phyloP scores from a whole-genome alignment of 2,888 invertebrate species.

The Eupithecia centaureata region DNA sequence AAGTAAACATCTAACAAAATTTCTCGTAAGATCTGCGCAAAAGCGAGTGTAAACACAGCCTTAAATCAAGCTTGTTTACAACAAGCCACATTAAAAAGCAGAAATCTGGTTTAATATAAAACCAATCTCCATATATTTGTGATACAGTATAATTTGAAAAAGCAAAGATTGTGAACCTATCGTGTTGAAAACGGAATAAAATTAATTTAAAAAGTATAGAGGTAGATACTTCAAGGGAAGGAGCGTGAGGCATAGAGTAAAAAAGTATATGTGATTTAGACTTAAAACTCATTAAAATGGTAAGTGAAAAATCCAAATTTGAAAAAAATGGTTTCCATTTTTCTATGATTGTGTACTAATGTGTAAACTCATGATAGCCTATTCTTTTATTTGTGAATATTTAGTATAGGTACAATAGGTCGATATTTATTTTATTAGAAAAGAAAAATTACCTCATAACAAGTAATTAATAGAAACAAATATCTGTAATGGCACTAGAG shows the following conservation, averaged over 20 bases:
- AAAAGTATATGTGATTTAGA: neutral
- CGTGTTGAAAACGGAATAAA: neutral
- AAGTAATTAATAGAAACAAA: too few species aligned
- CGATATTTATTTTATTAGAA: too few species aligned
- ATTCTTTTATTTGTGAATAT: too few species aligned
- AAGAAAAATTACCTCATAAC: too few species aligned
- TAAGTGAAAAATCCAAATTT: constrained; percentile 4
- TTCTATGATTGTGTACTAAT: too few species aligned
- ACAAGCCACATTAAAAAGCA: constrained; percentile 46
- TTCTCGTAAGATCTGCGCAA: neutral
- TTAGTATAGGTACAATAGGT: too few species aligned
- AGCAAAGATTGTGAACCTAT: constrained; percentile 12
- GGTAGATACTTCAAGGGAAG: neutral
- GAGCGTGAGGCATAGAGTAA: too few species aligned
- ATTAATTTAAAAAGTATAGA: neutral
- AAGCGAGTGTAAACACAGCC: constrained; percentile 47
- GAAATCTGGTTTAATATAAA: constrained; percentile 58
- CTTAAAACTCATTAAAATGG: constrained; percentile 7
- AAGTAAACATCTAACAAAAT: neutral
- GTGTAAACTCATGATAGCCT: too few species aligned
- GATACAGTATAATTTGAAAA: constrained; percentile 40
- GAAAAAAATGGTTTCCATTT: neutral
- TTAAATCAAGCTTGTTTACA: constrained; percentile 58
- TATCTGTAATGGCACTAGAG: too few species aligned
- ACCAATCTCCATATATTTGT: constrained; percentile 43